Base-by-base conservation (phyloP, 2,113 vertebrate genomes). In the Arvicanthis niloticus region DNA sequence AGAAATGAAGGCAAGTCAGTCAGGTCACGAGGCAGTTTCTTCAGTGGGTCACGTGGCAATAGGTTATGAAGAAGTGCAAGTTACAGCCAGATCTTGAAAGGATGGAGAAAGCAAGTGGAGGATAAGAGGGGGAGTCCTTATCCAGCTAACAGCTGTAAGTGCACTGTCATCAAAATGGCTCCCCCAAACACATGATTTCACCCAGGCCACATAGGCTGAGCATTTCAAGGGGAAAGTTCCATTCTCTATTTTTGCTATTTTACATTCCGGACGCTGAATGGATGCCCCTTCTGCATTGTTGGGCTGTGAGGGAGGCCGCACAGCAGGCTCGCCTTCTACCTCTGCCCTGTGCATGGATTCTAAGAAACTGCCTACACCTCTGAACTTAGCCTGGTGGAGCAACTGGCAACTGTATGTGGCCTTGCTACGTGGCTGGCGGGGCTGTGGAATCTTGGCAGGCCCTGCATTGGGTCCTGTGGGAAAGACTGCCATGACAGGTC, bases 201-300 rank as follows among this genome's bases (percentile, higher is more conserved):
- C 56, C 48, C n/a, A 86, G 51, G 19, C 67, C 34, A 45, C 62
- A 72, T 0, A 9, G 34, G 51, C 75, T 88, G 62, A 73, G 24
- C 2, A 8, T 91, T 60, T 70, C 75, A 91, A 40, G 40, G 86
- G 68, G 56, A 40, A 92, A 85, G 15, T 60, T 37, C 65, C 26
- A 51, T 92, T 40, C 48, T 37, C 58, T 76, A 81, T 68, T 16
- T 58, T 94, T 93, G 86, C 48, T n/a, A n/a, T 68, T 90, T 62
- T 19, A 73, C 58, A 51, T 51, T 12, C 45, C 62, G 58, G 26
- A 90, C 60, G 84, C 95, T 81, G 86, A 88, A 81, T 67, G 15
- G 19, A 53, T 67, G 58, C 51, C 42, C 13, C 85, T 90, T 26
- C 65, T 37, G 9, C 51, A 21, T 11, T 34, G 76, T 1, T 7